phyloP scores from a whole-genome alignment of 2,113 vertebrate species.

The Balaeniceps rex region DNA sequence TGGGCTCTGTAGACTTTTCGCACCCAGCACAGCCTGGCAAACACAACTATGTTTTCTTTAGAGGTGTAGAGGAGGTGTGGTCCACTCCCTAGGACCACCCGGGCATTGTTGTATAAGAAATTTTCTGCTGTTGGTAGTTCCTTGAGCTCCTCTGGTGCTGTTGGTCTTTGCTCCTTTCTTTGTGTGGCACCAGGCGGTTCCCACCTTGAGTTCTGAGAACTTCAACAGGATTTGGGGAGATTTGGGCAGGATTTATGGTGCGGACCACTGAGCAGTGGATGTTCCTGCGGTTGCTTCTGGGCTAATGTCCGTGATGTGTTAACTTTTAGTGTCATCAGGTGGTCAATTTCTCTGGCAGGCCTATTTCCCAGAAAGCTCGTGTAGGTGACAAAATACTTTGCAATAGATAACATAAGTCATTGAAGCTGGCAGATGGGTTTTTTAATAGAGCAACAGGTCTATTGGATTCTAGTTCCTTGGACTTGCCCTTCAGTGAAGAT shows the following conservation, averaged over 20 bases:
- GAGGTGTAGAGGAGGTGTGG: background rate
- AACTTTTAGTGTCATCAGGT: background rate
- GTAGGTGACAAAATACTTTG: background rate
- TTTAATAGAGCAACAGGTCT: background rate
- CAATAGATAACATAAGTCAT: background rate
- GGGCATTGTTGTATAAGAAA: background rate
- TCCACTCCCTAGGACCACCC: background rate
- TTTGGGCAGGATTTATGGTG: background rate
- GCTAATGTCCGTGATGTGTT: accelerated
- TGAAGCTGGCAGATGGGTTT: background rate
- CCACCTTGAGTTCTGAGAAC: background rate
- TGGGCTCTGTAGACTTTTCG: background rate
- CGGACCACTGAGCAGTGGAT: background rate
- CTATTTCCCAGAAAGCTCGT: background rate
- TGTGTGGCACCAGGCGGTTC: background rate
- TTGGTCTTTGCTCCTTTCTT: background rate
- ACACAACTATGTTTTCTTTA: background rate
- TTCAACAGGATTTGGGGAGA: background rate
- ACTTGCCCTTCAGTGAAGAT: background rate
- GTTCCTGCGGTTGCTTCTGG: background rate
- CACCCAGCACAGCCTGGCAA: background rate
- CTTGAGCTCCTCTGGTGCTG: background rate
- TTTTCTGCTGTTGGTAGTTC: background rate
- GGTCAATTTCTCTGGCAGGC: background rate
- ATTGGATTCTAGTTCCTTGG: background rate